Percentiles rank a stretch among this genome's conserved stretches.
phyloP scores from a whole-genome alignment of 1,140 invertebrate genomes.

The Zaprionus lachaisei region DNA sequence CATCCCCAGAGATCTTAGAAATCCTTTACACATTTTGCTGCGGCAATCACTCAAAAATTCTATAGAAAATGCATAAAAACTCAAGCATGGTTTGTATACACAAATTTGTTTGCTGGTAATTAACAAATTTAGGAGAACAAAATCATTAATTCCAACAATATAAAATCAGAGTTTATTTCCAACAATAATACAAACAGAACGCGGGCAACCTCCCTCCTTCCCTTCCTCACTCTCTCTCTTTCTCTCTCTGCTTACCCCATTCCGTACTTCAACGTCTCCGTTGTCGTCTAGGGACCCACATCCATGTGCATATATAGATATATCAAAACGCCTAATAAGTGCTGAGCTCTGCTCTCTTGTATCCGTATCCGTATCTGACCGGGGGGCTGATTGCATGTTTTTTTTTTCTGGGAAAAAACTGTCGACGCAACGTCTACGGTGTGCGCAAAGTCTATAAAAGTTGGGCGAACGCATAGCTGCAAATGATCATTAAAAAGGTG shows the following conservation, averaged over 20 bases:
- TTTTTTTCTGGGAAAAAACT: slow-evolving; percentile 80
- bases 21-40: slow-evolving; percentile 10
- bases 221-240: not conserved
- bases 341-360: slow-evolving; percentile 19
- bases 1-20: not conserved
- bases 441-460: slow-evolving; percentile 67
- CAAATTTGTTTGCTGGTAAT: slow-evolving; percentile 81
- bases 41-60: slow-evolving; percentile 74
- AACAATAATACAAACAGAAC: slow-evolving; percentile 81
- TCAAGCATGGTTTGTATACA: slow-evolving; percentile 78
- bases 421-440: slow-evolving; percentile 79
- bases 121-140: slow-evolving; percentile 83
- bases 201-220: not conserved
- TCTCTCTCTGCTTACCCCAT: not conserved
- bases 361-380: slow-evolving; percentile 38
- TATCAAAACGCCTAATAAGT: slow-evolving; percentile 78
- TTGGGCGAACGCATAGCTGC: slow-evolving; percentile 73
- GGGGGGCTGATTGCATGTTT: slow-evolving; percentile 61
- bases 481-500: slow-evolving; percentile 79
- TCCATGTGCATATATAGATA: slow-evolving; percentile 22
- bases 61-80: slow-evolving; percentile 79
- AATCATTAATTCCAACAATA: slow-evolving; percentile 82
- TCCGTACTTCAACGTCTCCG: slow-evolving; percentile 40
- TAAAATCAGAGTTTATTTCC: slow-evolving; percentile 81
- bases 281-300: slow-evolving; percentile 22